Evolutionary conservation across 37 sponge, comb jelly and placozoan genomes (phyloP).

Genomic region (Eunapius fragilis): DNA sequence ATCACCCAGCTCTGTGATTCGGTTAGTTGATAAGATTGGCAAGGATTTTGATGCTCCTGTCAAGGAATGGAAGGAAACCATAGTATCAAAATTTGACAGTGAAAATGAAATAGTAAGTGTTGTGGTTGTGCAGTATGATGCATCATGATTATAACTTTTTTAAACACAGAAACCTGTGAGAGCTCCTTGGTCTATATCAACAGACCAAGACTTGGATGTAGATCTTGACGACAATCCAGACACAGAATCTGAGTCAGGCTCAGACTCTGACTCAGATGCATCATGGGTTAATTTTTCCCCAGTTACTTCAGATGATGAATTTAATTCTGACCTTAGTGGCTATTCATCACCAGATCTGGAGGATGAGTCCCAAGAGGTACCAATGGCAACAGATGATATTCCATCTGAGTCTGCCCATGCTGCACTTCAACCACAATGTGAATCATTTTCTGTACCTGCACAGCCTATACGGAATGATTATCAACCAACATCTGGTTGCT

Average conservation of each 20-base stretch:
- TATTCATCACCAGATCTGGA: too few relatives aligned
- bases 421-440: too few relatives aligned
- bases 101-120: neutral
- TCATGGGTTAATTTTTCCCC: neutral
- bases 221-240: neutral
- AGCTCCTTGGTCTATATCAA: too few relatives aligned
- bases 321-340: too few relatives aligned
- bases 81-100: neutral
- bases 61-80: neutral
- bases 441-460: too few relatives aligned
- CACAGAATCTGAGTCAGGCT: neutral
- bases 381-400: too few relatives aligned
- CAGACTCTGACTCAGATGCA: neutral
- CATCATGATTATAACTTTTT: neutral
- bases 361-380: too few relatives aligned
- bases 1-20: slow-evolving; percentile 9
- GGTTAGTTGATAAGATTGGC: neutral
- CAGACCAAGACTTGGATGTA: too few relatives aligned
- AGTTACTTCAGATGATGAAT: neutral
- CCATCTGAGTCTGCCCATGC: too few relatives aligned
- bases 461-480: too few relatives aligned
- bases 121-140: neutral
- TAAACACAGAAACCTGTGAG: neutral
- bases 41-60: neutral
- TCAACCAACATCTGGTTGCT: too few relatives aligned